A percentile compares a stretch with the other conserved stretches of the same genome.
Conservation (phyloP, 64 coral and sea anemone species). For the Hydrozoanthus tunicans region DNA sequence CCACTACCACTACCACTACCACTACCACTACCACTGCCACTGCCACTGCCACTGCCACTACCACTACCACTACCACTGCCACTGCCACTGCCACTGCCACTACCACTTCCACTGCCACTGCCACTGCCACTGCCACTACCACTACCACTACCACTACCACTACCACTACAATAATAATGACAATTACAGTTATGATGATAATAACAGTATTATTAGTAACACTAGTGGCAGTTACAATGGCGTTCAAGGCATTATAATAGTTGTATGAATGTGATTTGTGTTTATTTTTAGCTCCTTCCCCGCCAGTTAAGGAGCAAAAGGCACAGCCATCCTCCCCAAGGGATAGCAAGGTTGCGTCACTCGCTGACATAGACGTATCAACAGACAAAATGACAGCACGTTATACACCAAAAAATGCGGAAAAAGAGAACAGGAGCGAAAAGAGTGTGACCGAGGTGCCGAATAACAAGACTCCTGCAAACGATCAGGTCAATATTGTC, state of each 20-base stretch:
- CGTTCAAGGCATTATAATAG: too few relatives aligned
- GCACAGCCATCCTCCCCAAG: neutral
- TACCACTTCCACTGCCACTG: too few relatives aligned
- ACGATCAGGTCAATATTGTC: conserved; percentile 50
- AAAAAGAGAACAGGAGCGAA: conserved; percentile 35
- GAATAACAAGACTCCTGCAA: conserved; percentile 33
- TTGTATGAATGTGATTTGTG: neutral
- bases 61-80: too few relatives aligned
- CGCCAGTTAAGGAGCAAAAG: conserved; percentile 38
- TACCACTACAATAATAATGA: neutral
- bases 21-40: too few relatives aligned
- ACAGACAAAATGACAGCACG: conserved; percentile 26
- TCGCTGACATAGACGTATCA: conserved; percentile 24
- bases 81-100: too few relatives aligned
- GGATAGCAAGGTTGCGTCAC: neutral
- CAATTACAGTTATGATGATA: neutral
- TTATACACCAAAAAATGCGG: neutral
- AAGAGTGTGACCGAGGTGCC: neutral
- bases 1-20: too few relatives aligned
- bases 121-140: too few relatives aligned
- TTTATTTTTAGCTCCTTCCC: neutral
- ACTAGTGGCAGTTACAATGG: too few relatives aligned
- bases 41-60: too few relatives aligned
- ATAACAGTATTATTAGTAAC: neutral
- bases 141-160: too few relatives aligned